These are phyloP conservation scores for Cyprinodon tularosa DNA, from an alignment of 2,113 vertebrate species.

Conservation along the genomic window DNA sequence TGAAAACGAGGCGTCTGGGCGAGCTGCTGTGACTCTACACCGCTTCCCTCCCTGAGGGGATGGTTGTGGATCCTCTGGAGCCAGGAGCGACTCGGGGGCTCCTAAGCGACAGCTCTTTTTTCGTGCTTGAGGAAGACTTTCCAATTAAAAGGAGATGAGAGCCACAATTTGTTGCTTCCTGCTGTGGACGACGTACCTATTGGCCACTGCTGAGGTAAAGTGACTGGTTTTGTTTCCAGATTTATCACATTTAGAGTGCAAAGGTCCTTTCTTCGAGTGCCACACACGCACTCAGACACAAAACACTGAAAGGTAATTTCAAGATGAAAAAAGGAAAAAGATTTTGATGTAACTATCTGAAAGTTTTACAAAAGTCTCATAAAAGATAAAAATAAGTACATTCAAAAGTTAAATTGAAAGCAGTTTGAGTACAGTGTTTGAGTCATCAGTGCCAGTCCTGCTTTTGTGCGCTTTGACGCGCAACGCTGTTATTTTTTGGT, in stretches of 20 bases:
- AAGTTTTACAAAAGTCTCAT: neutral
- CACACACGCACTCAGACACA: neutral
- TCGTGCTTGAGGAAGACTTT: slow-evolving; percentile 78
- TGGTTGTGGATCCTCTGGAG: slow-evolving; percentile 88
- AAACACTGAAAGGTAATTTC: slow-evolving; percentile 16
- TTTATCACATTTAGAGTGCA: slow-evolving; percentile 51
- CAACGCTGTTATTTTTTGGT: slow-evolving; percentile 65
- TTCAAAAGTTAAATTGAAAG: neutral
- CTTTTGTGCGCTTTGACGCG: slow-evolving; percentile 25
- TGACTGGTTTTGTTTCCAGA: slow-evolving; percentile 18
- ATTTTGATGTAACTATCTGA: neutral
- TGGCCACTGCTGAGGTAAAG: slow-evolving; percentile 88
- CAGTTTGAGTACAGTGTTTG: slow-evolving; percentile 21
- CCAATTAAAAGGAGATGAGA: slow-evolving; percentile 91
- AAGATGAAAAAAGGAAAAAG: neutral
- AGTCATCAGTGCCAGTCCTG: slow-evolving; percentile 16
- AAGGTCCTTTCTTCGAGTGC: slow-evolving; percentile 34
- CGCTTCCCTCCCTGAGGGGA: slow-evolving; percentile 87
- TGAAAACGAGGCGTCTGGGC: slow-evolving; percentile 51
- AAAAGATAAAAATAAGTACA: neutral
- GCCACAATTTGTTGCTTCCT: slow-evolving; percentile 88
- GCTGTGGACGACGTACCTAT: slow-evolving; percentile 89
- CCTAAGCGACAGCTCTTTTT: slow-evolving; percentile 83
- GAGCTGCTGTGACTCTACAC: slow-evolving; percentile 60
- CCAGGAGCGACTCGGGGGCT: slow-evolving; percentile 90